Percentiles rank a stretch among this genome's conserved stretches.
These are phyloP conservation scores for Plecotus auritus DNA, from an alignment of 2,113 vertebrate genomes.

Conservation along the genomic window DNA sequence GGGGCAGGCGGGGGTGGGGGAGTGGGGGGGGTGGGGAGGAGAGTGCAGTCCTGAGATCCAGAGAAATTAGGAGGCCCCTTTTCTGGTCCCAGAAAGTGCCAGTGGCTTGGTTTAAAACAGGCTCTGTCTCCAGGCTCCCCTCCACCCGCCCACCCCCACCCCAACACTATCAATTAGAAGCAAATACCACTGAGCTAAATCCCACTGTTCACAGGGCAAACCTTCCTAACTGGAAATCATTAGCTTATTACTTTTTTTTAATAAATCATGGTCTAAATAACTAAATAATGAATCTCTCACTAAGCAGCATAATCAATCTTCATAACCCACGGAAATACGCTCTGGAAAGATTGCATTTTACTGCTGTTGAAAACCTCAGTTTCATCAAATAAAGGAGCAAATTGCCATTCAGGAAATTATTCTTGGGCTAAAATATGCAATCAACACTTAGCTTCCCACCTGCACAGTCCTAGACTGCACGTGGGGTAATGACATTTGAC, in stretches of 20 bases:
- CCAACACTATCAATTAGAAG: constrained; percentile 35
- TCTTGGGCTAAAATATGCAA: constrained; percentile 78
- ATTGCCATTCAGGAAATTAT: constrained; percentile 80
- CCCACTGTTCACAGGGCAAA: constrained; percentile 49
- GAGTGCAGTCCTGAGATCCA: background rate
- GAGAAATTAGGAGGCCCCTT: constrained; percentile 12
- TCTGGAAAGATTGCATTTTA: constrained; percentile 75
- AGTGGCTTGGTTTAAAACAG: constrained; percentile 25
- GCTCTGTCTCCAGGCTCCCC: background rate
- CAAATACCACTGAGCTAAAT: constrained; percentile 30
- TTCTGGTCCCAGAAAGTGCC: constrained; percentile 7
- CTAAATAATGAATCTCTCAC: constrained; percentile 76
- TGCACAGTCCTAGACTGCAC: constrained; percentile 76
- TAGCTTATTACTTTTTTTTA: constrained; percentile 59
- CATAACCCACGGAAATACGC: constrained; percentile 63
- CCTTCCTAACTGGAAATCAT: constrained; percentile 70
- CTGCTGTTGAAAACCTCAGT: constrained; percentile 75
- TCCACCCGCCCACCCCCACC: background rate
- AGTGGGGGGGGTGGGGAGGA: background rate
- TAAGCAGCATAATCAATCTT: constrained; percentile 70
- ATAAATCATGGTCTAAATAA: constrained; percentile 70
- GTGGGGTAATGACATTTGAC: constrained; percentile 78
- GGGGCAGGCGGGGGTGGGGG: background rate
- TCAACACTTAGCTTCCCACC: constrained; percentile 81
- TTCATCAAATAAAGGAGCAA: constrained; percentile 77